These are phyloP conservation scores for Oeneis ivallda DNA, from an alignment of 2,888 invertebrate genomes.

Conservation along the genomic window DNA sequence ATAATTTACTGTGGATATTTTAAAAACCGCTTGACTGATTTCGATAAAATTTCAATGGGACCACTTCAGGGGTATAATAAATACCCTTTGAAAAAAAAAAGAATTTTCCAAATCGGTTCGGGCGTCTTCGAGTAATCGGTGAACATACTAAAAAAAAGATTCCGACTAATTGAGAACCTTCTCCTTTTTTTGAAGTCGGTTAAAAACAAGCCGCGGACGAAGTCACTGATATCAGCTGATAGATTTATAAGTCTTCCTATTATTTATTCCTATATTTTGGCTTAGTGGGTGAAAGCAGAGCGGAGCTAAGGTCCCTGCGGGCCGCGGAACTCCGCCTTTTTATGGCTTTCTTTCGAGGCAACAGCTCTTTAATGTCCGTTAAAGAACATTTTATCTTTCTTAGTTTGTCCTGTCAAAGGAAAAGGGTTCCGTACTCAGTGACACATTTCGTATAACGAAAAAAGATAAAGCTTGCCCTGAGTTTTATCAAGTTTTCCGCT, in stretches of 20 bases:
- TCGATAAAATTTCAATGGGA: too few species aligned
- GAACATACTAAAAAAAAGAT: too few species aligned
- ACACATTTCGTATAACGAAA: conserved; percentile 69
- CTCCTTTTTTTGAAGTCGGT: too few species aligned
- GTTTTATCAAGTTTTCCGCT: conserved; percentile 49
- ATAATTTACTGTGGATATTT: too few species aligned
- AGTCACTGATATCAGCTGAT: not conserved
- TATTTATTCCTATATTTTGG: too few species aligned
- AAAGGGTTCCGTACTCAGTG: conserved; percentile 75
- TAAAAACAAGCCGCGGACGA: too few species aligned
- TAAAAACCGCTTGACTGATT: too few species aligned
- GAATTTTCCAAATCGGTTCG: too few species aligned
- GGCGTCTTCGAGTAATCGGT: too few species aligned
- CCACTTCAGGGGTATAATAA: too few species aligned
- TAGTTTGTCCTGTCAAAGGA: conserved; percentile 69
- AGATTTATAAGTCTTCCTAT: conserved; percentile 60
- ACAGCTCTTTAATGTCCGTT: conserved; percentile 75
- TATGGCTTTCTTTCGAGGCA: conserved; percentile 67
- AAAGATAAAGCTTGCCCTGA: conserved; percentile 64
- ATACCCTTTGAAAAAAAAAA: too few species aligned
- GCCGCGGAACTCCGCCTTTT: conserved; percentile 62
- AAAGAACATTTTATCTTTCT: conserved; percentile 78
- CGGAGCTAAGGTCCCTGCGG: conserved; percentile 55
- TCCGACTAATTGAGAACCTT: too few species aligned
- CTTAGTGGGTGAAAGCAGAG: conserved; percentile 52